Evolutionary conservation across 2,888 invertebrate species (phyloP).

Genomic region (Leucozona laternaria): DNA sequence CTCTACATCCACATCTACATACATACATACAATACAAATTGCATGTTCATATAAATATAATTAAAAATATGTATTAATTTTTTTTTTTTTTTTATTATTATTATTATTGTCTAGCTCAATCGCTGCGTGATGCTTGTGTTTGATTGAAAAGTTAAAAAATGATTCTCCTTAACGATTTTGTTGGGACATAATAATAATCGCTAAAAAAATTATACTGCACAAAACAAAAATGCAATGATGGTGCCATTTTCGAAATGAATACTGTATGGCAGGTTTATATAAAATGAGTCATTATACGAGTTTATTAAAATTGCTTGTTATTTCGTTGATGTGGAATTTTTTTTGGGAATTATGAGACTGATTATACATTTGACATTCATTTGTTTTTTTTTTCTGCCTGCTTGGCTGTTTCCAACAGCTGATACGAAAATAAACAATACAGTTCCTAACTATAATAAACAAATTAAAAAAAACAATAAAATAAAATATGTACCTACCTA

Average conservation of each 20-base stretch:
- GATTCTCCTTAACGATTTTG: not conserved
- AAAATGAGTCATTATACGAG: not conserved
- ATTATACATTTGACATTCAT: not conserved
- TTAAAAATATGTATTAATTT: not conserved
- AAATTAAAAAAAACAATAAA: not conserved
- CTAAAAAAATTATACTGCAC: not conserved
- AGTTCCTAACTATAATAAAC: not conserved
- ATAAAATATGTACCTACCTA: no score
- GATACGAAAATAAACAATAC: not conserved
- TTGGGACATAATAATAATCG: not conserved
- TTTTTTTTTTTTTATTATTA: not conserved
- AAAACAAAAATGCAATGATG: conserved; percentile 4
- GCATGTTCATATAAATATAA: not conserved
- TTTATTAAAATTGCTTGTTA: not conserved
- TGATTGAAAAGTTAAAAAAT: not conserved
- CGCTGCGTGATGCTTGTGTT: conserved; percentile 5
- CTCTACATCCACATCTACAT: not conserved
- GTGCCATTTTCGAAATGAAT: not conserved
- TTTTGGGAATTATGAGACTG: not conserved
- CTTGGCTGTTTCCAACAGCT: not conserved
- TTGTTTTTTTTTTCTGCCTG: not conserved
- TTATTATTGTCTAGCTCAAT: not conserved
- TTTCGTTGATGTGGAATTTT: conserved; percentile 1
- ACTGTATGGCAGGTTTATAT: not conserved
- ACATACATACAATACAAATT: not conserved